A percentile compares a stretch with the other conserved stretches of the same genome.
Evolutionary conservation across 2,797 vertebrate genomes (phyloP).

Genomic region (Anas acuta): DNA sequence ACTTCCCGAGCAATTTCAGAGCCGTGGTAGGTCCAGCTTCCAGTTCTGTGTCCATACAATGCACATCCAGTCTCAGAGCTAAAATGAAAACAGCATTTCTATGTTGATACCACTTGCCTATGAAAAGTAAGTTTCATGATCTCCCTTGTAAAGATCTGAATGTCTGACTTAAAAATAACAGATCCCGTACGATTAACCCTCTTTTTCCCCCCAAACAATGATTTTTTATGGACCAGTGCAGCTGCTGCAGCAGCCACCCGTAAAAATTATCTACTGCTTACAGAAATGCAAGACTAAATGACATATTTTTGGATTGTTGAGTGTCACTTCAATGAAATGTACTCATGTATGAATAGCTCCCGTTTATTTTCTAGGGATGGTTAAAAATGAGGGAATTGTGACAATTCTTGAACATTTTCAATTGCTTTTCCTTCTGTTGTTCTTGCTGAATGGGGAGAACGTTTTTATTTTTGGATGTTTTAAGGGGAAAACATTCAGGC

Average conservation of each 20-base stretch:
- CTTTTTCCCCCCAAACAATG: background rate
- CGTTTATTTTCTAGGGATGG: conserved; percentile 46
- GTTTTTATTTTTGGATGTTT: background rate
- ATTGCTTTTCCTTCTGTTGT: conserved; percentile 38
- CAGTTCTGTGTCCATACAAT: background rate
- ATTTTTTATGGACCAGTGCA: conserved; percentile 49
- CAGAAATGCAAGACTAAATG: conserved; percentile 62
- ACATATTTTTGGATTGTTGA: conserved; percentile 62
- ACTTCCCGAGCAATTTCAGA: background rate
- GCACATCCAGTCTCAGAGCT: background rate
- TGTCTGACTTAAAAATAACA: background rate
- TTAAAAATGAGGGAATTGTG: conserved; percentile 49
- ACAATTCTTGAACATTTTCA: conserved; percentile 40
- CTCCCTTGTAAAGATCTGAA: background rate
- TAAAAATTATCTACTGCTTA: conserved; percentile 40
- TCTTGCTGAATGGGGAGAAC: conserved; percentile 30
- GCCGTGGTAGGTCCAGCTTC: background rate
- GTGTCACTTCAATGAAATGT: conserved; percentile 62
- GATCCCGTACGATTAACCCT: background rate
- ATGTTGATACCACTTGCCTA: background rate
- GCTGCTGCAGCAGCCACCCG: conserved; percentile 48
- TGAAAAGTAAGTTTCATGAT: background rate
- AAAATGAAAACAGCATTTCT: background rate
- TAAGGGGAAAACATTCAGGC: background rate
- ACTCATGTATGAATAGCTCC: conserved; percentile 50